Evolutionary conservation across 2,113 vertebrate species (phyloP).

Genomic region (Pogonocichla stellata): DNA sequence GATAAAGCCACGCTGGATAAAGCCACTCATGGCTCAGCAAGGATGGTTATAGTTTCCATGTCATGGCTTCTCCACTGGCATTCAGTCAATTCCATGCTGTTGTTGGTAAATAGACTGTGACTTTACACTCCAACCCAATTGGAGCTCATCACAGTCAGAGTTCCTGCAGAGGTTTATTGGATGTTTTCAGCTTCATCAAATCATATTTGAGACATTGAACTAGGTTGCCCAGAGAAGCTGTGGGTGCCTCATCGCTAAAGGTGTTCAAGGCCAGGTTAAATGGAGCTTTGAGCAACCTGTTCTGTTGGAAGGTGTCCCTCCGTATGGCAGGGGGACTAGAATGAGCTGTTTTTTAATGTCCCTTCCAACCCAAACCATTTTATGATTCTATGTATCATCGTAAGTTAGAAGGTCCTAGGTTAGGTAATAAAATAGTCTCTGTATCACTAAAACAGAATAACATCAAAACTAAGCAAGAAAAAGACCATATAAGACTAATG

Average conservation of each 20-base stretch:
- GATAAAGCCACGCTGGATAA: background rate
- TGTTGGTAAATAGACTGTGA: background rate
- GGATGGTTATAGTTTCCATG: background rate
- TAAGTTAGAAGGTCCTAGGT: background rate
- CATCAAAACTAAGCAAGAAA: background rate
- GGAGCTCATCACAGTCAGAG: background rate
- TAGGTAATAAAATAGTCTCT: background rate
- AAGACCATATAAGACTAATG: background rate
- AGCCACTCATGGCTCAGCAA: background rate
- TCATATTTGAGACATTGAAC: background rate
- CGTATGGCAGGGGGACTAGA: background rate
- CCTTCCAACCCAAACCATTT: background rate
- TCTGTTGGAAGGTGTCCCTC: background rate
- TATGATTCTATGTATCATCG: background rate
- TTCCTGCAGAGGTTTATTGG: background rate
- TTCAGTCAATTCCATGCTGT: background rate
- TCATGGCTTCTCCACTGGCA: background rate
- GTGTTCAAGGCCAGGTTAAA: background rate
- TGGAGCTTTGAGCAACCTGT: background rate
- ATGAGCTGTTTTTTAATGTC: background rate
- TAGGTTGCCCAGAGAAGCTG: background rate
- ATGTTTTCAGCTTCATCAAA: background rate
- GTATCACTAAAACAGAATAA: background rate
- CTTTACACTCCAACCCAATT: fast-evolving
- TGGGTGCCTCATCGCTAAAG: background rate